Evolutionary conservation across 37 sponge, comb jelly and placozoan species (phyloP).

Genomic region (Oopsacas minuta): DNA sequence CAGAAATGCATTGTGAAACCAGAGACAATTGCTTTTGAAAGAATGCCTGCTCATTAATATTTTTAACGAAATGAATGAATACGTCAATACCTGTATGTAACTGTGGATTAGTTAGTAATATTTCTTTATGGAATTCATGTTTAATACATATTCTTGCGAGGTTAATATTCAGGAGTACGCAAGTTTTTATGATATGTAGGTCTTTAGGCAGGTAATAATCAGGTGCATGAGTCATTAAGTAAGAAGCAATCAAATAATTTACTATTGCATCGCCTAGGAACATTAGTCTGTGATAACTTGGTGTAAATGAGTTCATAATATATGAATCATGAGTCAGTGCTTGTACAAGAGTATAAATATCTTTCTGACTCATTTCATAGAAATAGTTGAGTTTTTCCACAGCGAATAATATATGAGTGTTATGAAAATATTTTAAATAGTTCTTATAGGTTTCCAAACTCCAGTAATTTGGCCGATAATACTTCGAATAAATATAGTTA

Average conservation of each 20-base stretch:
- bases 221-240: neutral
- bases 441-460: neutral
- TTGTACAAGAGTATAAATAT: neutral
- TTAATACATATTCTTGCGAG: conserved; percentile 8
- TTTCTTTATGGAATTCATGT: neutral
- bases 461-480: neutral
- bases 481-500: neutral
- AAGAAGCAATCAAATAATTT: neutral
- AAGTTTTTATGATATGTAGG: neutral
- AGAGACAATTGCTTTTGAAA: neutral
- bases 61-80: neutral
- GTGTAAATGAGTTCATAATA: neutral
- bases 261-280: neutral
- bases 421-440: neutral
- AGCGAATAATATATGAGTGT: neutral
- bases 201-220: neutral
- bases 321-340: conserved; percentile 15
- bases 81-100: neutral
- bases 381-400: neutral
- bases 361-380: neutral
- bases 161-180: neutral
- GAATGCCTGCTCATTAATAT: neutral
- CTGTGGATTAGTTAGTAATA: neutral
- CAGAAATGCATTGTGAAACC: neutral
- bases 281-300: neutral